Evolutionary conservation across 2,113 vertebrate species (phyloP), one percentile per base, ranked within the genome.

Genomic region (Oncorhynchus gorbuscha): DNA sequence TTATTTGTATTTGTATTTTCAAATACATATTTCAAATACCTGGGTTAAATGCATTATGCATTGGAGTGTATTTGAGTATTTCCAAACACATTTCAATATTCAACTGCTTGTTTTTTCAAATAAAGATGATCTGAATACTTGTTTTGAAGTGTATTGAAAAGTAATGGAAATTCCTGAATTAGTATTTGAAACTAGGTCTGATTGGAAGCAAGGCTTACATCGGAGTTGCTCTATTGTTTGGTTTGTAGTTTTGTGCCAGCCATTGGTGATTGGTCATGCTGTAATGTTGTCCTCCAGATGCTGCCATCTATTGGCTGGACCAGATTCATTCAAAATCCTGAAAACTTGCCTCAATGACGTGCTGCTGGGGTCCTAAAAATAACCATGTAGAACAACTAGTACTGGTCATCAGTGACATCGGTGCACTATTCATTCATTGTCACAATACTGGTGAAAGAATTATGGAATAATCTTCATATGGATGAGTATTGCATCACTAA

Each of bases 231-330:
- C 70, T 58, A 12, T 64, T 35, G 59, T 30, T 8, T 65, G 28
- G 2, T 18, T 11, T 62, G 32, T 80, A 22, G 69, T 24, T 8
- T 45, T 5, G 35, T 49, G 32, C 66, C 28, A 4, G 6, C 12
- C 30, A 8, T 73, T 69, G 71, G 61, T 70, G 69, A 32, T 62
- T 66, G 14, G 28, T 58, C 14, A 26, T 62, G 39, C 67, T 39
- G 0, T 26, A 18, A 3, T 35, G 49, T n/a, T 79, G 69, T 45
- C 64, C 24, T 86, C 49, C 39, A 45, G 39, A 45, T 45, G 71
- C 78, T 83, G 87, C 87, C 90, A 79, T 73, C 90, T 92, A 81
- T 51, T 86, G 91, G 20, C 30, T 55, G 59, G 78, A 22, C n/a
- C 22, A 55, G 7, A 45, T 62, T 5, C 1, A 48, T 59, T 67